A percentile compares a stretch with the other conserved stretches of the same genome.
These are phyloP conservation scores for Saiga tatarica DNA, from an alignment of 2,113 vertebrate species.

Conservation along the genomic window DNA sequence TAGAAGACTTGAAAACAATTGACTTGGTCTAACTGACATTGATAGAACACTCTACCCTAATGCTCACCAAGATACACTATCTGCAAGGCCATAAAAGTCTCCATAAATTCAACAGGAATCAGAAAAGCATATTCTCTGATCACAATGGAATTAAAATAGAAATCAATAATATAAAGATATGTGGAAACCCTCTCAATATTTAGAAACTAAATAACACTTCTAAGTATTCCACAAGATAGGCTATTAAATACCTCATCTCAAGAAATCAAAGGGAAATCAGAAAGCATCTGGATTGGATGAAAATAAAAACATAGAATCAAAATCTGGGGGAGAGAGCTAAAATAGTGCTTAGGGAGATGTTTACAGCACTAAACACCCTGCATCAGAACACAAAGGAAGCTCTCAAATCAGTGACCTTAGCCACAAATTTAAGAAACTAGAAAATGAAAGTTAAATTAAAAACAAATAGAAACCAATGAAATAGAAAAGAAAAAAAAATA, in stretches of 20 bases:
- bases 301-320: slow-evolving; percentile 12
- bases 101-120: neutral
- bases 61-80: neutral
- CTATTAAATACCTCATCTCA: neutral
- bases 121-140: neutral
- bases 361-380: neutral
- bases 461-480: neutral
- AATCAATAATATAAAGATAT: neutral
- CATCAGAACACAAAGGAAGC: neutral
- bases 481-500: neutral
- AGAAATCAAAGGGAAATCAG: slow-evolving; percentile 20
- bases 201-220: neutral
- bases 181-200: neutral
- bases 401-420: neutral
- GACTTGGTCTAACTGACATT: neutral
- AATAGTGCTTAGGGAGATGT: neutral
- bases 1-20: neutral
- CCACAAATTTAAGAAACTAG: neutral
- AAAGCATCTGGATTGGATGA: neutral
- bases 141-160: neutral
- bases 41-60: neutral
- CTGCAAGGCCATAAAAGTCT: neutral
- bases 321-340: neutral
- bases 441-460: neutral
- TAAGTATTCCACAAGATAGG: neutral